Base-by-base conservation (phyloP, 53 echinoderm and acorn worm species). In the Hippasteria phrygiana region DNA sequence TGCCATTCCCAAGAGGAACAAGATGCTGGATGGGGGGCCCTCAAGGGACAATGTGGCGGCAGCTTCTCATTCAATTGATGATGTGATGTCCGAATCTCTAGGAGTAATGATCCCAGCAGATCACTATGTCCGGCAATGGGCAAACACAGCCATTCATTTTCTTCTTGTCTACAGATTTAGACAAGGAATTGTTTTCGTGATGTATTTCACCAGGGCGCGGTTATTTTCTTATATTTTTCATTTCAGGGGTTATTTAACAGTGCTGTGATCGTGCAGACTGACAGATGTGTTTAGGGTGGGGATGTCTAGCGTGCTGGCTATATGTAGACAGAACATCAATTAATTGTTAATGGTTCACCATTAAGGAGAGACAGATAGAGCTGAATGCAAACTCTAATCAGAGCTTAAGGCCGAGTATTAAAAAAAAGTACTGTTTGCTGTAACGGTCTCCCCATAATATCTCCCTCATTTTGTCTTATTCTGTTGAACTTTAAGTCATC, bases 31-130 rank as follows among this genome's bases (percentile, higher is more conserved):
- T n/a, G n/a, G n/a, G n/a, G n/a, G 18, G 55, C 18, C 46, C 46
- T 11, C 46, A 55, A 55, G 18, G 18, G 18, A 55, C 18, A 55
- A 16, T 17, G 16, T 55, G 55, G 59, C 59, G 26, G 26, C n/a
- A n/a, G n/a, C 59, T 59, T 26, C 2, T 26, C 59, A 59, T 59
- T 59, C 59, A 59, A 59, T 59, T 59, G 59, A 59, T 59, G 59
- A 24, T 26, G 59, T 59, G 59, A 4, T 17, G 59, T 59, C 20
- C n/a, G 22, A 24, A 22, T 59, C 17, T 22, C 59, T 51, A 2
- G 20, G 3, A 26, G 17, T n/a, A 24, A 59, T 26, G 6, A 24
- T 18, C 59, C 17, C 54, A 54, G 26, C 4, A 8, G 22, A 26
- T 8, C 59, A 59, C 26, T 18, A 11, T 11, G 46, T 16, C 54